phyloP scores from a whole-genome alignment of 2,888 invertebrate genomes.

The Drosophila merina region DNA sequence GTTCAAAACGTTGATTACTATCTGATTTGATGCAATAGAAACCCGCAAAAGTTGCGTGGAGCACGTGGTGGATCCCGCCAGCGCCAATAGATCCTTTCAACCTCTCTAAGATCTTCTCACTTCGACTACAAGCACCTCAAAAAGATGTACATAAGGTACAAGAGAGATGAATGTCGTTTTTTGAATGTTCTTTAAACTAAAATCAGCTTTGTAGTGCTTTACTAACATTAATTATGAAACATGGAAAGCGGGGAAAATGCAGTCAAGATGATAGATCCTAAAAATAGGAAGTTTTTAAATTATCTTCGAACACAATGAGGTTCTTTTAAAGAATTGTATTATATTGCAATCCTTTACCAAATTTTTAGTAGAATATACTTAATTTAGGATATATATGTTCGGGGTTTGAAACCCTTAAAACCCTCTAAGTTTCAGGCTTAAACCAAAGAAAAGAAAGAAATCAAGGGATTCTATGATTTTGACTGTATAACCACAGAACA shows the following conservation, averaged over 20 bases:
- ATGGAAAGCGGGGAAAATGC: slow-evolving; percentile 6
- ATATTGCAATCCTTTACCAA: too few species aligned
- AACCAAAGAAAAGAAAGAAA: not conserved
- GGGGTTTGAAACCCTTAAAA: too few species aligned
- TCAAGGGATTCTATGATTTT: not conserved
- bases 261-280: not conserved
- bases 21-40: slow-evolving; percentile 70
- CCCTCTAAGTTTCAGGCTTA: too few species aligned
- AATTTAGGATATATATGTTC: too few species aligned
- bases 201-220: slow-evolving; percentile 38
- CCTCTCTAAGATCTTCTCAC: slow-evolving; percentile 51
- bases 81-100: slow-evolving; percentile 75
- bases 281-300: not conserved
- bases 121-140: slow-evolving; percentile 63
- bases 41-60: slow-evolving; percentile 84
- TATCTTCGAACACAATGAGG: too few species aligned
- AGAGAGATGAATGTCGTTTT: slow-evolving; percentile 39
- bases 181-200: slow-evolving; percentile 25
- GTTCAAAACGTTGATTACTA: slow-evolving; percentile 40
- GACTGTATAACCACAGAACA: slow-evolving; percentile 29
- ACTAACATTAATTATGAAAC: slow-evolving; percentile 49
- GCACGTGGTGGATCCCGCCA: slow-evolving; percentile 82
- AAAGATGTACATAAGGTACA: slow-evolving; percentile 79
- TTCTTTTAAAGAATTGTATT: too few species aligned
- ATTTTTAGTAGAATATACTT: too few species aligned